phyloP scores from a whole-genome alignment of 64 coral and sea anemone genomes.

The Montipora efflorescens region DNA sequence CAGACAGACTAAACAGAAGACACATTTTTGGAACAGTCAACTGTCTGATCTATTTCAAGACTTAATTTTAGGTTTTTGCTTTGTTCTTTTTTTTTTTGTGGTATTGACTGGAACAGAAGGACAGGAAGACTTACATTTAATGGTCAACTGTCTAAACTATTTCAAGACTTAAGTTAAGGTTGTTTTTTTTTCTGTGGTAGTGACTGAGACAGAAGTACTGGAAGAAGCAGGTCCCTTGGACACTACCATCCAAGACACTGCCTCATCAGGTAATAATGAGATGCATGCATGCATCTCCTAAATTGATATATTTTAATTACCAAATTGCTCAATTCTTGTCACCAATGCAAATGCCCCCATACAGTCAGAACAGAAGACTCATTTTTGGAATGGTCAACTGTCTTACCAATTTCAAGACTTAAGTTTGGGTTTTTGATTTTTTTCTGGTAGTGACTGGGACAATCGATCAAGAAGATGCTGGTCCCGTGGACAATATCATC shows the following conservation, averaged over 20 bases:
- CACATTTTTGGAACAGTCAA: background rate
- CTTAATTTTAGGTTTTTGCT: background rate
- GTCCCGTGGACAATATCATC: background rate
- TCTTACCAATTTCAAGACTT: background rate
- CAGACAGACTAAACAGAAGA: background rate
- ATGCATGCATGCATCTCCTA: background rate
- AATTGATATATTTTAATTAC: background rate
- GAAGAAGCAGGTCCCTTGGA: background rate
- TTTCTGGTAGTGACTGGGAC: background rate
- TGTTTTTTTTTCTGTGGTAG: background rate
- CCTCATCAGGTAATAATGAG: background rate
- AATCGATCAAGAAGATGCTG: background rate
- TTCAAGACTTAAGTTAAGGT: background rate
- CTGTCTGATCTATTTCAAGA: background rate
- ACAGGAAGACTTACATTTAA: background rate
- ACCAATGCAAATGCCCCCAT: background rate
- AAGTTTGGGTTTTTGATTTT: background rate
- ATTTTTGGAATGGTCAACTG: background rate
- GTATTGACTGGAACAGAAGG: background rate
- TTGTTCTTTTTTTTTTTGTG: background rate
- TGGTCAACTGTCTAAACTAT: background rate
- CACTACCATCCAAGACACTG: background rate
- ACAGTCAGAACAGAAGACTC: background rate
- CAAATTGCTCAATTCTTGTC: no score
- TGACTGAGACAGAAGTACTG: background rate